Base-by-base conservation (phyloP, 2,113 vertebrate genomes). In the Melanotaenia duboulayi region DNA sequence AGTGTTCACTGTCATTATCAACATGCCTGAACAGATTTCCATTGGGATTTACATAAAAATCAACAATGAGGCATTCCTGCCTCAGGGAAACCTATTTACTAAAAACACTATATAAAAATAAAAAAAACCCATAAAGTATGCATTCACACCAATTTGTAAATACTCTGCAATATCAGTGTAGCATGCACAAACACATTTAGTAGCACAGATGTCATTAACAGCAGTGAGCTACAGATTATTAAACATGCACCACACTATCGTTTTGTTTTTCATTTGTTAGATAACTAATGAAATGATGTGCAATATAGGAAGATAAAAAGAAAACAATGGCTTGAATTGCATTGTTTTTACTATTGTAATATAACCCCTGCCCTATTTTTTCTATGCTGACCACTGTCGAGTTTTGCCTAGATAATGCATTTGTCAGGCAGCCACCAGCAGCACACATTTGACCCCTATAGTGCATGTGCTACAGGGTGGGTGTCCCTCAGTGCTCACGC, bases 11-110 rank as follows among this genome's bases (percentile, higher is more conserved):
- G 5, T 60, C 3, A 10, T 60, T 71, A 71, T 37, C 24, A 70
- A 82, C 78, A 82, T 52, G 59, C 55, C 66, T 78, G 63, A 76
- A 64, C 42, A 58, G 69, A 48, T 62, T 20, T 48, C 55, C 61
- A 69, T 35, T 66, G 72, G 62, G 17, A 6, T 51, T 50, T 22
- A 24, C 10, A 28, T 19, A 20, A 12, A 46, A 44, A 66, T 65
- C 46, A 66, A 49, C 48, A 50, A 25, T 14, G 11, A 65, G 25
- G 22, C 11, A 49, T 69, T 58, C 20, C 49, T 48, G 39, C 59
- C 13, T 57, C 42, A 60, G 48, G 40, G 44, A 46, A 58, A 11
- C 32, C 19, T 7, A 7, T 32, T 7, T 28, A 7, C 11, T 17
- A 7, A 32, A 32, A 57, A 35, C 28, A 28, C 44, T 46, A 46